phyloP scores from a whole-genome alignment of 2,888 invertebrate species.

The Brachycybe producta region DNA sequence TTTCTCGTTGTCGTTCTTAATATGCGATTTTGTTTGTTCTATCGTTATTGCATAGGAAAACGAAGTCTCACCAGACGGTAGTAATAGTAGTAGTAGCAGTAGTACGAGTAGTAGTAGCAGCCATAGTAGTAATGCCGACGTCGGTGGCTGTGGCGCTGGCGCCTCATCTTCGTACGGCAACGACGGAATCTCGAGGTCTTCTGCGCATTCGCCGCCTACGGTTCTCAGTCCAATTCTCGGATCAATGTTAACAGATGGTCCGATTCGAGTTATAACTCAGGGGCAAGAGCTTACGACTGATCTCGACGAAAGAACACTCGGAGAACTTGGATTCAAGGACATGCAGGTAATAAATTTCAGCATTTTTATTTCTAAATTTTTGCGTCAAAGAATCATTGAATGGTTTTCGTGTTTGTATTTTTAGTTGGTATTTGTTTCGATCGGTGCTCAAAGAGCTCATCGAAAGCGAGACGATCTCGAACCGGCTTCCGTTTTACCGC shows the following conservation, averaged over 20 bases:
- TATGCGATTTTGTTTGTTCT: neutral
- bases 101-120: neutral
- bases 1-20: neutral
- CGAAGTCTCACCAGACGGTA: slow-evolving; percentile 1
- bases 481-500: slow-evolving; percentile 73
- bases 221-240: slow-evolving; percentile 44
- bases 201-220: slow-evolving; percentile 10
- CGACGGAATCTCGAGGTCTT: neutral
- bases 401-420: slow-evolving; percentile 18
- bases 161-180: neutral
- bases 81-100: slow-evolving; percentile 8
- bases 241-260: slow-evolving; percentile 63
- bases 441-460: slow-evolving; percentile 56
- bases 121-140: neutral
- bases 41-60: neutral
- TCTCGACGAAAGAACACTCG: slow-evolving; percentile 77
- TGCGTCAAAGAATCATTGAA: neutral
- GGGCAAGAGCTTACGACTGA: slow-evolving; percentile 87
- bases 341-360: slow-evolving; percentile 50
- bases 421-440: slow-evolving; percentile 76
- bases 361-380: neutral
- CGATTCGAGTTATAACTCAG: slow-evolving; percentile 73
- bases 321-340: slow-evolving; percentile 88
- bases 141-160: neutral
- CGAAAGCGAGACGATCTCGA: slow-evolving; percentile 53